Evolutionary conservation across 2,113 vertebrate genomes (phyloP).

Genomic region (Erinaceus europaeus): DNA sequence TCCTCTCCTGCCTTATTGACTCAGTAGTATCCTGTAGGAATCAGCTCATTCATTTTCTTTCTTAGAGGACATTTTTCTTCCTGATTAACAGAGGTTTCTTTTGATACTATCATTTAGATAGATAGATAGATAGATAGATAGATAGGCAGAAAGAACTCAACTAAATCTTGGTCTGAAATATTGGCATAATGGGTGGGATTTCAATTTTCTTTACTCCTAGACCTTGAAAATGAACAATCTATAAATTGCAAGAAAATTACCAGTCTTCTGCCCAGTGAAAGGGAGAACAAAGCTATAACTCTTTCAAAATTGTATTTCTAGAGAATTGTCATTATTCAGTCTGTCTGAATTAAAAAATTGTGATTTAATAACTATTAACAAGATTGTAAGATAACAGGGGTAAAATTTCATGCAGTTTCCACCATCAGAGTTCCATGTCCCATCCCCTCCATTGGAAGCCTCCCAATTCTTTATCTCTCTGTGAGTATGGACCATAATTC

Average conservation of each 20-base stretch:
- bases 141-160: no score
- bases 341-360: no score
- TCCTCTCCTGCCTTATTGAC: neutral
- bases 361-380: no score
- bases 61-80: neutral
- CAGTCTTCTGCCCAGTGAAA: neutral
- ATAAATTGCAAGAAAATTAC: neutral
- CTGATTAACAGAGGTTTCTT: neutral
- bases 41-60: neutral
- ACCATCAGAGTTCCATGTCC: no score
- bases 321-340: neutral
- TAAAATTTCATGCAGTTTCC: no score
- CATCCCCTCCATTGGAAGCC: no score
- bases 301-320: neutral
- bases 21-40: neutral
- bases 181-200: neutral
- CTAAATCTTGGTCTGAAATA: neutral
- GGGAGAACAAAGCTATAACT: neutral
- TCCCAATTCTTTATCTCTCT: no score
- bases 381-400: no score
- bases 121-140: no score
- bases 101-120: neutral
- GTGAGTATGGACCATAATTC: no score
- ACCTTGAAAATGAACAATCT: neutral
- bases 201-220: neutral